Percentiles rank a stretch among this genome's conserved stretches.
These are phyloP conservation scores for Cyprinodon tularosa DNA, from an alignment of 2,113 vertebrate genomes.

Conservation along the genomic window DNA sequence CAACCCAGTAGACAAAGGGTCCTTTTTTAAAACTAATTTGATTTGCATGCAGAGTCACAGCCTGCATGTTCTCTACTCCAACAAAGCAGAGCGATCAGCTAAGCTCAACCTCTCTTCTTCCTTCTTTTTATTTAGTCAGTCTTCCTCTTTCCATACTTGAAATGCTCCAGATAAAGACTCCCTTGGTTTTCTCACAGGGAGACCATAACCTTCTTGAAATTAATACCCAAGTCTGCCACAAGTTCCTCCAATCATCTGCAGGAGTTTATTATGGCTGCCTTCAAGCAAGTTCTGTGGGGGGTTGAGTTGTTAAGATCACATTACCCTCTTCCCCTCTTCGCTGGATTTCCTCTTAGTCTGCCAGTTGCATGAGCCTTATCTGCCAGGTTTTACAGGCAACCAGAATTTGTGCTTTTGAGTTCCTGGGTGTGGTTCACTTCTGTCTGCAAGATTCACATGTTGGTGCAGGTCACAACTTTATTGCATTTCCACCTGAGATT, in stretches of 20 bases:
- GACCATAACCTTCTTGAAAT: background rate
- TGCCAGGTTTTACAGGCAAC: conserved; percentile 1
- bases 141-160: background rate
- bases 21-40: conserved; percentile 66
- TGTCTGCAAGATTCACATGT: background rate
- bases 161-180: background rate
- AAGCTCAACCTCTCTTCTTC: conserved; percentile 29
- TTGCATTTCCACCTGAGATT: background rate
- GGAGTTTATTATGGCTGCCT: background rate
- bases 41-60: conserved; percentile 74
- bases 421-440: conserved; percentile 1
- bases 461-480: background rate
- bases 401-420: background rate
- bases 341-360: background rate
- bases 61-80: conserved; percentile 32
- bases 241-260: background rate
- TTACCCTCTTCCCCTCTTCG: background rate
- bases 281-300: background rate
- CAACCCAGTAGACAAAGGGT: conserved; percentile 70
- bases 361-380: background rate
- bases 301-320: background rate
- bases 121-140: background rate
- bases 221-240: background rate
- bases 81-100: conserved; percentile 46
- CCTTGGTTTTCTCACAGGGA: background rate